Evolutionary conservation across 2,888 invertebrate genomes (phyloP).

Genomic region (Tribolium freemani): DNA sequence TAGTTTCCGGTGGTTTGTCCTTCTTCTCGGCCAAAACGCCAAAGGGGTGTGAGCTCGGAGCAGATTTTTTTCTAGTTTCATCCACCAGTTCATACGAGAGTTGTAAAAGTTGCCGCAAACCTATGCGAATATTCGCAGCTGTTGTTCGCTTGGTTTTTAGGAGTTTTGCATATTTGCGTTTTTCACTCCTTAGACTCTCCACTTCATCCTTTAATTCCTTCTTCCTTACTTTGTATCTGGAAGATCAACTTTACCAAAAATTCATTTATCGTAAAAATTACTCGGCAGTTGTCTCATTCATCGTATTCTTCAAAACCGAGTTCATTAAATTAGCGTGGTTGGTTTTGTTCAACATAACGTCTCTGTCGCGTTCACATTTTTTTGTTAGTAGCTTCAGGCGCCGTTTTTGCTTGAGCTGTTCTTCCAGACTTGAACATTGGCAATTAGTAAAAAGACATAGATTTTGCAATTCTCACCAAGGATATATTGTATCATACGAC

Average conservation of each 20-base stretch:
- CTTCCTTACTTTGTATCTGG: conserved; percentile 71
- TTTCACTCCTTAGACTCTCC: conserved; percentile 67
- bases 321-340: conserved; percentile 57
- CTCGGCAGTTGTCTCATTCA: conserved; percentile 59
- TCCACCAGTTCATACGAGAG: background rate
- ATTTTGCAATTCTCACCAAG: conserved; percentile 61
- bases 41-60: background rate
- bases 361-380: conserved; percentile 54
- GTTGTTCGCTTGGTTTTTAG: background rate
- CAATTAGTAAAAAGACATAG: background rate
- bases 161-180: conserved; percentile 59
- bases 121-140: conserved; percentile 71
- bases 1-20: background rate
- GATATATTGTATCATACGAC: conserved; percentile 66
- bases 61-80: background rate
- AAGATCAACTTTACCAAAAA: conserved; percentile 14
- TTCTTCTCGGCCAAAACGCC: background rate
- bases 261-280: conserved; percentile 30
- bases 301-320: conserved; percentile 56
- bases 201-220: conserved; percentile 68
- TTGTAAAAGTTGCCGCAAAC: conserved; percentile 59
- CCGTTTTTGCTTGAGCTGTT: conserved; percentile 58
- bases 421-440: conserved; percentile 61
- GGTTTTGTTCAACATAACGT: conserved; percentile 56
- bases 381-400: conserved; percentile 55